These are phyloP conservation scores for Microctenopoma steveboyesi DNA, from an alignment of 2,797 vertebrate genomes.

Conservation along the genomic window DNA sequence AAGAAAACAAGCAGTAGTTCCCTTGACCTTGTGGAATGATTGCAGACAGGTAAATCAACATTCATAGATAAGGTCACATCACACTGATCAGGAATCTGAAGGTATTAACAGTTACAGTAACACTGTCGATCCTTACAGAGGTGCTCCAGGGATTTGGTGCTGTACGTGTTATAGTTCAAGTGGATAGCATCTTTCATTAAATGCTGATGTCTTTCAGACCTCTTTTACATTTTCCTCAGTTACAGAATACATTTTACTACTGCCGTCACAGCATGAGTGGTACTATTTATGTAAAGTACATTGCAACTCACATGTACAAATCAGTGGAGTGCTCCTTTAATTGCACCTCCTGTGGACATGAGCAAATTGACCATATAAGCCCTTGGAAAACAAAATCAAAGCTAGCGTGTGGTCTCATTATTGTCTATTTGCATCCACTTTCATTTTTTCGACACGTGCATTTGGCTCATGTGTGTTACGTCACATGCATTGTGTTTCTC, in stretches of 20 bases:
- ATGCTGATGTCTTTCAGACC: background rate
- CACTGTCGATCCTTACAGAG: conserved; percentile 22
- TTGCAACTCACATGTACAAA: background rate
- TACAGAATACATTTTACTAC: background rate
- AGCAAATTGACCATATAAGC: conserved; percentile 50
- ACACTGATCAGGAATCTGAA: conserved; percentile 24
- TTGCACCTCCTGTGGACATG: conserved; percentile 19
- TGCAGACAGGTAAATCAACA: conserved; percentile 42
- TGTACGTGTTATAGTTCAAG: background rate
- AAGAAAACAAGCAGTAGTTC: conserved; percentile 46
- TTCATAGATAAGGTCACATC: conserved; percentile 52
- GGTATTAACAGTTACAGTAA: background rate
- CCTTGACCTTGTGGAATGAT: conserved; percentile 50
- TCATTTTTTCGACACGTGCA: conserved; percentile 6
- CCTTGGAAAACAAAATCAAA: conserved; percentile 52
- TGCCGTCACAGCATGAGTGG: background rate
- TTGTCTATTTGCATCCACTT: conserved; percentile 25
- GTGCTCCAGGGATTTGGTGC: conserved; percentile 10
- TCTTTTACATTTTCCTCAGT: background rate
- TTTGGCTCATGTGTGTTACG: conserved; percentile 15
- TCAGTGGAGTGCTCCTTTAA: conserved; percentile 16
- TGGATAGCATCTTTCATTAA: background rate
- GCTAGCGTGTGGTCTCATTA: conserved; percentile 2
- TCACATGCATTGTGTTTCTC: conserved; percentile 21
- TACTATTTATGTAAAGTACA: background rate